Percentiles rank a stretch among this genome's conserved stretches.
These are phyloP conservation scores for Trematocara variabile DNA, from an alignment of 2,113 vertebrate species.

Conservation along the genomic window DNA sequence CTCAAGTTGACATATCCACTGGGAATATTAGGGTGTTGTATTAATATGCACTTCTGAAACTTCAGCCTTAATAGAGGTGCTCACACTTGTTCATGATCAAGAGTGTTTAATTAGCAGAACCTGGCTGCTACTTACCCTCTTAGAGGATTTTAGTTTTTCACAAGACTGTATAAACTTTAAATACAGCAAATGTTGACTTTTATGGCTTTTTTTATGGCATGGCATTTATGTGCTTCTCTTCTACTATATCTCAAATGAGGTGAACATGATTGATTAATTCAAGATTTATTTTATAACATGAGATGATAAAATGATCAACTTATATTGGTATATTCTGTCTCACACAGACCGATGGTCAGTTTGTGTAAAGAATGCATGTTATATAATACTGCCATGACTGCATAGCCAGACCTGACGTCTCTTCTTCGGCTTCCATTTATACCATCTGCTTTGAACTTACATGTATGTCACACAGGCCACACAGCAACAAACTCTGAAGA, in stretches of 20 bases:
- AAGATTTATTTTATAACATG: background rate
- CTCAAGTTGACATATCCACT: background rate
- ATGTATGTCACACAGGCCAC: background rate
- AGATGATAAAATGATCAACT: background rate
- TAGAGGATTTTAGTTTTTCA: background rate
- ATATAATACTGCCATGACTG: background rate
- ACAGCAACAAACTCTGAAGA: background rate
- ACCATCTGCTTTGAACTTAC: background rate
- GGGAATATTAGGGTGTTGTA: background rate
- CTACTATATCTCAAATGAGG: background rate
- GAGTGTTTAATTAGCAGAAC: background rate
- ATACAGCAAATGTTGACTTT: background rate
- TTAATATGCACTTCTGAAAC: background rate
- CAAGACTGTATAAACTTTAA: background rate
- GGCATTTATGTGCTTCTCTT: background rate
- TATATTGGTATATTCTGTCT: background rate
- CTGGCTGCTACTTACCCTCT: background rate
- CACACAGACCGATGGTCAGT: background rate
- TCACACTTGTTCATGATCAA: background rate
- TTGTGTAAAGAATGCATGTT: background rate
- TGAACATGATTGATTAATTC: background rate
- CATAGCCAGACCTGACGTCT: conserved; percentile 20
- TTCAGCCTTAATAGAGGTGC: background rate
- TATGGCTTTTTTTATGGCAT: background rate
- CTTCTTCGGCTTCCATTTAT: conserved; percentile 6